Percentiles rank a stretch among this genome's conserved stretches.
Evolutionary conservation across 2,113 vertebrate species (phyloP).

Genomic region (Gobius niger): DNA sequence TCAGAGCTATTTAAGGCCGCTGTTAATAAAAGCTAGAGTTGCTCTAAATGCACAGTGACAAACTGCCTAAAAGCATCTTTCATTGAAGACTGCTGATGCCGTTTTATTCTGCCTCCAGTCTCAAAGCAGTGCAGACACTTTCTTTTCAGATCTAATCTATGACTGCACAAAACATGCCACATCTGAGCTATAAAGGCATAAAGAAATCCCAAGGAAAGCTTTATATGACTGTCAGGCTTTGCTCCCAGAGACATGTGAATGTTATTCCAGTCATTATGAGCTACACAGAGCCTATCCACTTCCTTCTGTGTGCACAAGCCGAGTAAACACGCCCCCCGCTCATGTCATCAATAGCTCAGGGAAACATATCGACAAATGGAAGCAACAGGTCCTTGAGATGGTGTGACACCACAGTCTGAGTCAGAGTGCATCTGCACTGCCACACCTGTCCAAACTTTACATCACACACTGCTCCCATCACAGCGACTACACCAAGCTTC

Average conservation of each 20-base stretch:
- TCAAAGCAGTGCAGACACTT: neutral
- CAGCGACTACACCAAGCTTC: neutral
- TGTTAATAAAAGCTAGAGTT: neutral
- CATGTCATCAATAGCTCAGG: neutral
- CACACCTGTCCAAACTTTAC: neutral
- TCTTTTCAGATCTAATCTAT: slow-evolving; percentile 10
- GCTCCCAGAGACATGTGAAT: neutral
- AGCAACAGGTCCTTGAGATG: slow-evolving; percentile 28
- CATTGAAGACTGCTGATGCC: neutral
- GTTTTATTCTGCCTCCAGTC: neutral
- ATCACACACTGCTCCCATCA: slow-evolving; percentile 9
- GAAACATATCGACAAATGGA: slow-evolving; percentile 32
- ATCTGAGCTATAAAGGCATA: slow-evolving; percentile 12
- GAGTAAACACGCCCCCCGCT: slow-evolving; percentile 12
- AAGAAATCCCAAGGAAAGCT: slow-evolving; percentile 1
- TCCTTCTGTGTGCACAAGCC: slow-evolving; percentile 17
- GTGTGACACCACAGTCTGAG: slow-evolving; percentile 37
- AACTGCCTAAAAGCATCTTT: neutral
- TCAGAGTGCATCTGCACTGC: neutral
- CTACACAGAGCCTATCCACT: slow-evolving; percentile 1
- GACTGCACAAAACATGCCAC: neutral
- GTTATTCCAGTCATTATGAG: slow-evolving; percentile 1
- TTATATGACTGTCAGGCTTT: slow-evolving; percentile 3
- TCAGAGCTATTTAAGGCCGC: neutral
- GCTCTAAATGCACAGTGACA: neutral